phyloP scores from a whole-genome alignment of 2,888 invertebrate genomes.

The Lagria hirta region DNA sequence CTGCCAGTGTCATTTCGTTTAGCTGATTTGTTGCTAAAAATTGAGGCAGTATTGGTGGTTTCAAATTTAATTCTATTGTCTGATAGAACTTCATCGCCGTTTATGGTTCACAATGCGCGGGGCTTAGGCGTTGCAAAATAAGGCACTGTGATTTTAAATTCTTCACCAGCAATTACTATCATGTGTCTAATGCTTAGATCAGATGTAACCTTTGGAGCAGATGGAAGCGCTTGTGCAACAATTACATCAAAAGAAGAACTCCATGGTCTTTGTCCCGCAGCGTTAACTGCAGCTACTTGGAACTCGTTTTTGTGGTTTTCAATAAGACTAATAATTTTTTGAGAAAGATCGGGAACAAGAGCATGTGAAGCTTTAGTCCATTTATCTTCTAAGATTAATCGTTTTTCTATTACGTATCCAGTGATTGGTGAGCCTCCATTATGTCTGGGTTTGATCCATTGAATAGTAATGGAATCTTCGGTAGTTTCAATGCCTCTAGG shows the following conservation, averaged over 20 bases:
- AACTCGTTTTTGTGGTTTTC: conserved; percentile 98
- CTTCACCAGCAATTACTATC: conserved; percentile 93
- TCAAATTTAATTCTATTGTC: conserved; percentile 87
- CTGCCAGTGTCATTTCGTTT: conserved; percentile 91
- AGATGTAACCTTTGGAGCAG: conserved; percentile 90
- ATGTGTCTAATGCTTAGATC: conserved; percentile 91
- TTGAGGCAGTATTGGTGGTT: conserved; percentile 75
- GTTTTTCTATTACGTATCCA: conserved; percentile 92
- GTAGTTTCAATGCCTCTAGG: conserved; percentile 92
- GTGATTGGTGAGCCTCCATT: conserved; percentile 91
- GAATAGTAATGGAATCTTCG: conserved; percentile 86
- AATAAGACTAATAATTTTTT: conserved; percentile 83
- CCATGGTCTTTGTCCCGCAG: conserved; percentile 92
- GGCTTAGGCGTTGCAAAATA: conserved; percentile 86
- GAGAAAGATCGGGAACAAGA: conserved; percentile 74
- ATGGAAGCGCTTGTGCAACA: conserved; percentile 83
- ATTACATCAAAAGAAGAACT: conserved; percentile 91
- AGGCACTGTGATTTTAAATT: conserved; percentile 94
- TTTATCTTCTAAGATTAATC: conserved; percentile 85
- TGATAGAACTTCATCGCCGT: conserved; percentile 79
- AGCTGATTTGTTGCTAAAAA: conserved; percentile 84
- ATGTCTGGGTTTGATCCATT: conserved; percentile 88
- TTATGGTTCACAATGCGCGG: conserved; percentile 86
- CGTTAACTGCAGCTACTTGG: conserved; percentile 91
- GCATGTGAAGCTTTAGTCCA: conserved; percentile 92